A percentile compares a stretch with the other conserved stretches of the same genome.
Evolutionary conservation across 2,113 vertebrate species (phyloP).

Genomic region (Aythya baeri): DNA sequence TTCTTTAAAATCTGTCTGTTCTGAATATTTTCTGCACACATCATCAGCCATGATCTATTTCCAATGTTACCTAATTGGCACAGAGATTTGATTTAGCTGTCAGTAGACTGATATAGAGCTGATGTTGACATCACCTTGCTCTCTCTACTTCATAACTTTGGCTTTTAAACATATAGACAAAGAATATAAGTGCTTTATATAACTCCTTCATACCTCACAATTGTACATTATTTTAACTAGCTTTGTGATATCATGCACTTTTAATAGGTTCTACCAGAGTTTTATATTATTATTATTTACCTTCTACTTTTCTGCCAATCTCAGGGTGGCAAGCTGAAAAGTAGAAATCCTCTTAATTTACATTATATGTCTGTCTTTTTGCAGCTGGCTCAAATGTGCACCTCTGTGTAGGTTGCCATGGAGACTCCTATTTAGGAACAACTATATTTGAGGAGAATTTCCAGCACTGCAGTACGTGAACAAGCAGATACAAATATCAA

Average conservation of each 20-base stretch:
- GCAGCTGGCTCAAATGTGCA: not conserved
- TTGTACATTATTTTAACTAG: not conserved
- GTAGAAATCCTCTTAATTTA: not conserved
- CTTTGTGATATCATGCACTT: not conserved
- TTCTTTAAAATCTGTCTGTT: not conserved
- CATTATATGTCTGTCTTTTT: not conserved
- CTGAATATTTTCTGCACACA: not conserved
- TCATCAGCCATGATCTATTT: not conserved
- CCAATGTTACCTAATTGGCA: not conserved
- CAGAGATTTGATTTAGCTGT: not conserved
- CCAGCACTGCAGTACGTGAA: not conserved
- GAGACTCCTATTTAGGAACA: conserved; percentile 31
- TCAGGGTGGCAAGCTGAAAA: not conserved
- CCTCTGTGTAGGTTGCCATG: conserved; percentile 53
- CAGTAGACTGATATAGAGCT: not conserved
- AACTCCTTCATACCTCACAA: not conserved
- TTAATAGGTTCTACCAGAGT: not conserved
- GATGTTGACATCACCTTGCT: not conserved
- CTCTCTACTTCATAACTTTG: not conserved
- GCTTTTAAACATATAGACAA: not conserved
- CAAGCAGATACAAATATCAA: conserved; percentile 1
- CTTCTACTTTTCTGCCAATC: not conserved
- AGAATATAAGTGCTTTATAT: not conserved
- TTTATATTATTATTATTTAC: not conserved
- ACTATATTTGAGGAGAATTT: conserved; percentile 37